Evolutionary conservation across 2,113 vertebrate species (phyloP).

Genomic region (Bufo gargarizans): DNA sequence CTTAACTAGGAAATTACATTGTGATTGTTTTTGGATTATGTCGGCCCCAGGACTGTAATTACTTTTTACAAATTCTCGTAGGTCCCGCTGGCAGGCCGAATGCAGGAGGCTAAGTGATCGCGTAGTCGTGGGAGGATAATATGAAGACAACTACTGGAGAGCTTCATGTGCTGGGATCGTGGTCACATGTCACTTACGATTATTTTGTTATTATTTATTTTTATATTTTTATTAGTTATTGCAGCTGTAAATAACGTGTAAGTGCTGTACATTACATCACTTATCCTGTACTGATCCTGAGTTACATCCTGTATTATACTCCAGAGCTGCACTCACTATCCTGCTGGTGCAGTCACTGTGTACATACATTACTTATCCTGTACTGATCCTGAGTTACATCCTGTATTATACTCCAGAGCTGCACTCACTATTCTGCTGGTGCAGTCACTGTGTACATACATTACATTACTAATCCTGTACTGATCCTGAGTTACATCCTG

Average conservation of each 20-base stretch:
- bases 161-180: background rate
- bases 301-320: no score
- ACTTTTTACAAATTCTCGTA: background rate
- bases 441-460: no score
- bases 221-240: background rate
- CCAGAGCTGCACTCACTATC: no score
- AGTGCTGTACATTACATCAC: background rate
- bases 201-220: background rate
- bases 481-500: no score
- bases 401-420: no score
- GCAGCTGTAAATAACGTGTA: background rate
- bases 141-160: background rate
- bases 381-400: no score
- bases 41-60: constrained; percentile 1
- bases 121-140: background rate
- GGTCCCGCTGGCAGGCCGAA: background rate
- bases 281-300: no score
- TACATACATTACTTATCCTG: no score
- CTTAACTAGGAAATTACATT: constrained; percentile 8
- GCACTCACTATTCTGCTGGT: no score
- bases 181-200: background rate
- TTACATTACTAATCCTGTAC: no score
- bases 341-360: no score
- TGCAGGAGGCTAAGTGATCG: background rate
- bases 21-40: constrained; percentile 31